Evolutionary conservation across 1,140 invertebrate genomes (phyloP).

Genomic region (Andrena cerasifolii): DNA sequence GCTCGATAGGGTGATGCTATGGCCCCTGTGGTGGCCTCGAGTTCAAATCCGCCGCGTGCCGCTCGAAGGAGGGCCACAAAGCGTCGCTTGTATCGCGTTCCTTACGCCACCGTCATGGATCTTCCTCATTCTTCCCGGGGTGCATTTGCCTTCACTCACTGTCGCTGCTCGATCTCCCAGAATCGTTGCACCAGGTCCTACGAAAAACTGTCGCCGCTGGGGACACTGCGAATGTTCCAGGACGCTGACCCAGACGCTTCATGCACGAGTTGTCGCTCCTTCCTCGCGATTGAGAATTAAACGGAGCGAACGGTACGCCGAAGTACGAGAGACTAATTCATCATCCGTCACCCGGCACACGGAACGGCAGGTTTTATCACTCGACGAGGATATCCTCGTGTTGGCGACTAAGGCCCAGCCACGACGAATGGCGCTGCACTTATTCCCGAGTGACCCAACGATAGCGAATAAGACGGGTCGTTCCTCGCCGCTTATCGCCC

Average conservation of each 20-base stretch:
- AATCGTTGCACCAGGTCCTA: background rate
- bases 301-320: slow-evolving; percentile 2
- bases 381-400: slow-evolving; percentile 7
- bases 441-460: background rate
- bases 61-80: background rate
- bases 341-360: slow-evolving; percentile 15
- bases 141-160: too few relatives aligned
- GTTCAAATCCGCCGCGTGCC: background rate
- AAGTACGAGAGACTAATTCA: slow-evolving; percentile 11
- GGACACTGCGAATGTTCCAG: too few relatives aligned
- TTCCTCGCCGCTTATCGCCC: slow-evolving; percentile 7
- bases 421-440: background rate
- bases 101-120: too few relatives aligned
- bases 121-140: background rate
- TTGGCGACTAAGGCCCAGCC: background rate
- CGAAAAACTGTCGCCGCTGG: too few relatives aligned
- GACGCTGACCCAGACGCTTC: background rate
- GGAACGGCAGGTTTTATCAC: background rate
- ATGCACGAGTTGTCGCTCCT: background rate
- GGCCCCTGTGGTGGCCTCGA: background rate
- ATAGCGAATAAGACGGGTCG: background rate
- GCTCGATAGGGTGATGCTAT: background rate
- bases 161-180: background rate
- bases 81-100: background rate
- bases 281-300: background rate